Percentiles rank a stretch among this genome's conserved stretches.
phyloP scores from a whole-genome alignment of 2,888 invertebrate genomes.

The Amblyjoppa proteus region DNA sequence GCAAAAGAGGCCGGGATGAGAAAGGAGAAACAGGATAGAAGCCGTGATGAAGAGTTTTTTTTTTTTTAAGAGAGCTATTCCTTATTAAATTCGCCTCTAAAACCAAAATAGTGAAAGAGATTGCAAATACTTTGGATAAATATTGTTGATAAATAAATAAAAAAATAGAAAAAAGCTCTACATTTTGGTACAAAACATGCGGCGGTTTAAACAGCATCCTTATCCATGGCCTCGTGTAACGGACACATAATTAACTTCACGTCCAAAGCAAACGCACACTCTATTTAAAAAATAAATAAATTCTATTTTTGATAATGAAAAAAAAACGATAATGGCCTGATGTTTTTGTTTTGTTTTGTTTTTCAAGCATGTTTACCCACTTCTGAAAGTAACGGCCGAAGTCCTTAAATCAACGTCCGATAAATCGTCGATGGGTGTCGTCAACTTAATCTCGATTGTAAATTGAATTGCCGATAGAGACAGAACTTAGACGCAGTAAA shows the following conservation, averaged over 20 bases:
- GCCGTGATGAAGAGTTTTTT: constrained; percentile 1
- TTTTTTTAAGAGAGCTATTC: background rate
- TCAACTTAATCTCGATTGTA: constrained; percentile 48
- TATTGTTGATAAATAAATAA: background rate
- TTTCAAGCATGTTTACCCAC: background rate
- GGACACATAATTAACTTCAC: constrained; percentile 3
- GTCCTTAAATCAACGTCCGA: constrained; percentile 12
- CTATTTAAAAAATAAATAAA: background rate
- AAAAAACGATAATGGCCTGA: background rate
- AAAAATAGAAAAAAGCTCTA: background rate
- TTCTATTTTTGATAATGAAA: background rate
- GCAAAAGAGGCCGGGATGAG: constrained; percentile 19
- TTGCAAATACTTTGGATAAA: background rate
- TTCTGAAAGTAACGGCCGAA: background rate
- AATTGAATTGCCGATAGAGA: constrained; percentile 34
- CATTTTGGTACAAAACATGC: background rate
- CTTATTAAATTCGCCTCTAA: background rate
- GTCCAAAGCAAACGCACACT: background rate
- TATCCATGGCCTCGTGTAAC: background rate
- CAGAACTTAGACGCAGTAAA: background rate
- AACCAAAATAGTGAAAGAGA: background rate
- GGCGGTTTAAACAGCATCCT: background rate
- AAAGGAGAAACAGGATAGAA: constrained; percentile 8
- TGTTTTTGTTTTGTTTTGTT: background rate
- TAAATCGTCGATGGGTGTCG: constrained; percentile 24